These are phyloP conservation scores for Synergus gifuensis DNA, from an alignment of 2,888 invertebrate species.

Conservation along the genomic window DNA sequence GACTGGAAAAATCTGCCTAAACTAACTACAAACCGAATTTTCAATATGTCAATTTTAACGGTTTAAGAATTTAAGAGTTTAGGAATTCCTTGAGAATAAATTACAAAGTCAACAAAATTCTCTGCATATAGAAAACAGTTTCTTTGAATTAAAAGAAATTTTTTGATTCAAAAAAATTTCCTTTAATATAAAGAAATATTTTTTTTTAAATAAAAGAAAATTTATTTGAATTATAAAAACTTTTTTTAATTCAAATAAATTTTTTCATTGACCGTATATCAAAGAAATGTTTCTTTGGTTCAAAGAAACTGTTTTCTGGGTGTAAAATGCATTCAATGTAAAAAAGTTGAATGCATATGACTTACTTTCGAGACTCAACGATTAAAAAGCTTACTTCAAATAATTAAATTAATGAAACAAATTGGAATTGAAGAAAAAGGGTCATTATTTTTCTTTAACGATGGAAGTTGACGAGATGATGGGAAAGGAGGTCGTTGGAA, in stretches of 20 bases:
- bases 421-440: conserved; percentile 33
- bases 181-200: no score
- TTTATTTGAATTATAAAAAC: no score
- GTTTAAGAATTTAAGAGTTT: neutral
- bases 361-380: neutral
- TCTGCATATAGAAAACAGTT: no score
- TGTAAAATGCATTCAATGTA: neutral
- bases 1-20: neutral
- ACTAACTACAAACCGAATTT: no score
- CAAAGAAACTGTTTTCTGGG: no score
- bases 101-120: neutral
- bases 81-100: neutral
- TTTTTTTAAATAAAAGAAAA: no score
- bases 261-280: no score
- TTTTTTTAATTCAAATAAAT: no score
- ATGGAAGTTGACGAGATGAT: conserved; percentile 45
- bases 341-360: neutral
- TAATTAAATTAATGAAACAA: conserved; percentile 35
- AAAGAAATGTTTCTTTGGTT: no score
- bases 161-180: no score
- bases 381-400: neutral
- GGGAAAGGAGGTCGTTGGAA: conserved; percentile 15
- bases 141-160: no score
- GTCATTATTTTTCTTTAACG: conserved; percentile 40
- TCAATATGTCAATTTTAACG: no score